Evolutionary conservation across 2,797 vertebrate species (phyloP).

Genomic region (Jordanella pulchra): DNA sequence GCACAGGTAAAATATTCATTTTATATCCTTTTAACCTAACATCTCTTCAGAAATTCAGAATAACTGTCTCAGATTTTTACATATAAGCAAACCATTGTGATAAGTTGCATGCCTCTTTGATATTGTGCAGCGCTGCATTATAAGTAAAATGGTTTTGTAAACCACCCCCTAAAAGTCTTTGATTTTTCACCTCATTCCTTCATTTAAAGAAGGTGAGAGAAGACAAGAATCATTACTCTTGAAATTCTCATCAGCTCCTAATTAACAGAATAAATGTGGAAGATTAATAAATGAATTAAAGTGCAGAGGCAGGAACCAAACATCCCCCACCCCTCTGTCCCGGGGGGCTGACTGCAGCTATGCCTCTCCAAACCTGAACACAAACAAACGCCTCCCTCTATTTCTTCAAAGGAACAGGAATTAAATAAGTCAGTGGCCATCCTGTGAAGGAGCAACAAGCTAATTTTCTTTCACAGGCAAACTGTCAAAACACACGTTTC

Average conservation of each 20-base stretch:
- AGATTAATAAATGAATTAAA: conserved; percentile 71
- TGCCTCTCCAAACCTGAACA: not conserved
- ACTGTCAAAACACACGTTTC: conserved; percentile 47
- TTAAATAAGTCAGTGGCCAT: conserved; percentile 39
- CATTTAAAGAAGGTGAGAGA: conserved; percentile 18
- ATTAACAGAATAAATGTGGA: conserved; percentile 51
- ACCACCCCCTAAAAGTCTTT: not conserved
- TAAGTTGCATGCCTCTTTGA: not conserved
- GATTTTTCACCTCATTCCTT: conserved; percentile 2
- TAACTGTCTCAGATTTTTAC: not conserved
- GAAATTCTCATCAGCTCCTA: conserved; percentile 51
- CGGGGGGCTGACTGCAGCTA: conserved; percentile 19
- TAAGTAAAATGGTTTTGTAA: not conserved
- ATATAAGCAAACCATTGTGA: not conserved
- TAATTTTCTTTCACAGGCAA: conserved; percentile 63
- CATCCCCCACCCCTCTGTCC: conserved; percentile 25
- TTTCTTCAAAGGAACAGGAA: conserved; percentile 56
- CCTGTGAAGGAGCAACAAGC: conserved; percentile 29
- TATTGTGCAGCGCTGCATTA: not conserved
- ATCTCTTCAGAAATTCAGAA: no score
- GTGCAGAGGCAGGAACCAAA: conserved; percentile 38
- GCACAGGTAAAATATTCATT: no score
- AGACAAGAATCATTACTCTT: conserved; percentile 48
- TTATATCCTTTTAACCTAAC: no score
- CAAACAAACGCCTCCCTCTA: conserved; percentile 32